Evolutionary conservation across 2,888 invertebrate genomes (phyloP).

Genomic region (Piscicola geometra): DNA sequence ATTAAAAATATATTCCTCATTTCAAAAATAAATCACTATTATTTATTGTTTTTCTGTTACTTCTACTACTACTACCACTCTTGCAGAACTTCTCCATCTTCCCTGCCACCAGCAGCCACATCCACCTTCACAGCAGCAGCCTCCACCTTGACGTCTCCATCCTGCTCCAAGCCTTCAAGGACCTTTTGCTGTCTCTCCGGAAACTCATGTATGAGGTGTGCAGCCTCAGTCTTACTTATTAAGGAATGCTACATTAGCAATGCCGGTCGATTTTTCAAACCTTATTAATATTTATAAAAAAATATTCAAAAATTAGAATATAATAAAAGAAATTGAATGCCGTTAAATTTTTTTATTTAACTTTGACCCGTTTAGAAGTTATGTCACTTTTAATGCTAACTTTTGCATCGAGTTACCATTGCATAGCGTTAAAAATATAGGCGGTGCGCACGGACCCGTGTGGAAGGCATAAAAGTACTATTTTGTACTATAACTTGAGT

Average conservation of each 20-base stretch:
- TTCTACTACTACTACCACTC: neutral
- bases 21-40: neutral
- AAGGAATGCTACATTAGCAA: neutral
- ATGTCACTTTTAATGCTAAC: too few relatives aligned
- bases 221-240: too few relatives aligned
- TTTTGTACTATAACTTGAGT: too few relatives aligned
- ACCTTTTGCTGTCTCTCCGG: constrained; percentile 1
- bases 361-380: too few relatives aligned
- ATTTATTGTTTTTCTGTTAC: neutral
- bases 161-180: neutral
- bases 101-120: neutral
- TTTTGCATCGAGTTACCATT: too few relatives aligned
- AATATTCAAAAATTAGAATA: neutral
- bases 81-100: neutral
- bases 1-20: neutral
- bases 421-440: too few relatives aligned
- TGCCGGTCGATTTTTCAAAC: neutral
- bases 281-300: neutral
- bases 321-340: too few relatives aligned
- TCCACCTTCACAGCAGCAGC: neutral
- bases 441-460: too few relatives aligned
- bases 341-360: too few relatives aligned
- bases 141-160: neutral
- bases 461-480: too few relatives aligned
- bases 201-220: constrained; percentile 31